These are phyloP conservation scores for Dasysyrphus albostriatus DNA, from an alignment of 2,888 invertebrate genomes.

Conservation along the genomic window DNA sequence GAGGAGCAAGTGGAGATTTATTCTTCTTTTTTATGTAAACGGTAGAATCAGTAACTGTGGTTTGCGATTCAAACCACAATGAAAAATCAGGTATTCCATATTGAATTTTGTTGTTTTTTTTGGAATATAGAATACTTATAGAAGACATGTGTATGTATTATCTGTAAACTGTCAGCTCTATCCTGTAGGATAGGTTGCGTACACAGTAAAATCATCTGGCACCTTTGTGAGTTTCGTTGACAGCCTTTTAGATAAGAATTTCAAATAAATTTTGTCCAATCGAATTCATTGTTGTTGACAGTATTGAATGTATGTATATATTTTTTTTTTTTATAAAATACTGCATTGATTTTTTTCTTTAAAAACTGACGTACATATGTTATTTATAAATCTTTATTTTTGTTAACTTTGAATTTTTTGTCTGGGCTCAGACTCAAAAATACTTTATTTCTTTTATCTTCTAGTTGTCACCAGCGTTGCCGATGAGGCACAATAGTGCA, in stretches of 20 bases:
- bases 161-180: conserved; percentile 5
- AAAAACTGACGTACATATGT: neutral
- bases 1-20: neutral
- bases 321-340: neutral
- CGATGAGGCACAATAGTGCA: too few species aligned
- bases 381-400: too few species aligned
- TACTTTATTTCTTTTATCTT: too few species aligned
- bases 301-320: neutral
- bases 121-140: neutral
- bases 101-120: neutral
- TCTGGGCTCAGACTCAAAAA: too few species aligned
- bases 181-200: neutral
- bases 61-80: conserved; percentile 56
- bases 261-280: neutral
- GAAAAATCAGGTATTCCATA: conserved; percentile 27
- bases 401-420: too few species aligned
- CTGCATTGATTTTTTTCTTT: neutral
- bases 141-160: neutral
- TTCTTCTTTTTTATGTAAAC: conserved; percentile 4
- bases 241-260: conserved; percentile 1
- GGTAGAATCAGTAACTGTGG: conserved; percentile 44
- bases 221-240: neutral
- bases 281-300: conserved; percentile 1
- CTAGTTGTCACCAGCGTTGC: too few species aligned
- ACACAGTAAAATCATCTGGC: neutral